Conservation (phyloP, 1,140 invertebrate genomes). For the Leptinotarsa defecta region DNA sequence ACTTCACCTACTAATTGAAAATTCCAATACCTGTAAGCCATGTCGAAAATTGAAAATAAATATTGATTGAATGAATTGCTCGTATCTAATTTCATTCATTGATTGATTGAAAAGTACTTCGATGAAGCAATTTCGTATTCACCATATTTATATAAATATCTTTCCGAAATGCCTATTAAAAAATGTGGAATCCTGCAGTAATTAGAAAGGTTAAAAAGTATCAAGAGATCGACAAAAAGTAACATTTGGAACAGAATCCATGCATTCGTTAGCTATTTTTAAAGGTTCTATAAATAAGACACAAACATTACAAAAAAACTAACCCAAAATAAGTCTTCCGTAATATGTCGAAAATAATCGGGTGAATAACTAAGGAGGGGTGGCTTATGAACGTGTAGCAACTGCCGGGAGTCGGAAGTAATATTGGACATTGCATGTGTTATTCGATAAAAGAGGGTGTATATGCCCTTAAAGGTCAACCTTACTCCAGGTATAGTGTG, state of each 20-base stretch:
- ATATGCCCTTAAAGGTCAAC: conserved; percentile 22
- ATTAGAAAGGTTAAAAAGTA: background rate
- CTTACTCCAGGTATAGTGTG: conserved; percentile 10
- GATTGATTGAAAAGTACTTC: too few species aligned
- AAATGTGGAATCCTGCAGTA: background rate
- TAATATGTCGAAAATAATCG: conserved; percentile 4
- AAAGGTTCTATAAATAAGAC: conserved; percentile 20
- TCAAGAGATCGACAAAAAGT: background rate
- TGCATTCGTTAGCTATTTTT: conserved; percentile 15
- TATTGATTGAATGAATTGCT: too few species aligned
- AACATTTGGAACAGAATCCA: conserved; percentile 5
- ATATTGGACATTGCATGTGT: conserved; percentile 21
- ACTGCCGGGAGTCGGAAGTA: conserved; percentile 21
- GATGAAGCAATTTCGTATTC: too few species aligned
- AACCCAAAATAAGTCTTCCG: conserved; percentile 1
- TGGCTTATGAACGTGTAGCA: conserved; percentile 18
- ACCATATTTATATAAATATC: too few species aligned
- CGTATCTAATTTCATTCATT: too few species aligned
- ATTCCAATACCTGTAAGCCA: too few species aligned
- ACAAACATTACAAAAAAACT: conserved; percentile 1
- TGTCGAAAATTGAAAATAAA: too few species aligned
- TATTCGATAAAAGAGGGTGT: conserved; percentile 16
- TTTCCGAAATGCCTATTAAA: too few species aligned
- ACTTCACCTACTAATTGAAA: too few species aligned
- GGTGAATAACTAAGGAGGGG: conserved; percentile 12